These are phyloP conservation scores for Pica pica DNA, from an alignment of 2,113 vertebrate genomes.

Conservation along the genomic window DNA sequence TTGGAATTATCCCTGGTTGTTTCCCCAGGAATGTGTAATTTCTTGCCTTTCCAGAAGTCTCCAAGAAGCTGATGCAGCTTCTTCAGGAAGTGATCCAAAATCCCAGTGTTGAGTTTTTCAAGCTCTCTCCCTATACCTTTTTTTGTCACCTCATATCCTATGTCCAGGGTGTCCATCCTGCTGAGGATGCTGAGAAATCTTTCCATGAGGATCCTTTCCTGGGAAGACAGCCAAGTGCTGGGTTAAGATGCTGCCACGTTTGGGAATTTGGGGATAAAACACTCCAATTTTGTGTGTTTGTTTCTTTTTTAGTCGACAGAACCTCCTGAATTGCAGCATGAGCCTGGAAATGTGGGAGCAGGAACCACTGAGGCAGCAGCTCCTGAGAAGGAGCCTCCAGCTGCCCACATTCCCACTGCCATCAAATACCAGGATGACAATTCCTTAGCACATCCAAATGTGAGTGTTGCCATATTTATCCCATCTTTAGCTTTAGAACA, in stretches of 20 bases:
- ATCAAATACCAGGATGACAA: constrained; percentile 92
- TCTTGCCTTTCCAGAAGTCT: not conserved
- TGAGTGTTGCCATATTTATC: constrained; percentile 64
- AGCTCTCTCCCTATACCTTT: not conserved
- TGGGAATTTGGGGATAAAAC: not conserved
- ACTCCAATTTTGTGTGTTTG: not conserved
- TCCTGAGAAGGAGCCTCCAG: constrained; percentile 68
- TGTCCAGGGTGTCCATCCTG: not conserved
- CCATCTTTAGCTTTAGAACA: not conserved
- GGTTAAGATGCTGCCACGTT: fast-evolving
- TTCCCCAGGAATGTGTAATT: not conserved
- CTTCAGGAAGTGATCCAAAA: not conserved
- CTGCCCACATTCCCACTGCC: constrained; percentile 76
- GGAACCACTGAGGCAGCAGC: not conserved
- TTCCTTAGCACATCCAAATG: constrained; percentile 88
- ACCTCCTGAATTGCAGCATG: constrained; percentile 40
- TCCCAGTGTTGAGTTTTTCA: not conserved
- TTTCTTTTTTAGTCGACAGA: constrained; percentile 56
- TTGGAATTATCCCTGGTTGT: not conserved
- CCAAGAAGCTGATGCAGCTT: not conserved
- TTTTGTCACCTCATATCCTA: fast-evolving
- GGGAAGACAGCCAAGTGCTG: not conserved
- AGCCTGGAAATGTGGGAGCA: constrained; percentile 49
- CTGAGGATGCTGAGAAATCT: not conserved
- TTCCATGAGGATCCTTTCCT: not conserved